Evolutionary conservation across 2,113 vertebrate species (phyloP).

Genomic region (Elachura formosa): DNA sequence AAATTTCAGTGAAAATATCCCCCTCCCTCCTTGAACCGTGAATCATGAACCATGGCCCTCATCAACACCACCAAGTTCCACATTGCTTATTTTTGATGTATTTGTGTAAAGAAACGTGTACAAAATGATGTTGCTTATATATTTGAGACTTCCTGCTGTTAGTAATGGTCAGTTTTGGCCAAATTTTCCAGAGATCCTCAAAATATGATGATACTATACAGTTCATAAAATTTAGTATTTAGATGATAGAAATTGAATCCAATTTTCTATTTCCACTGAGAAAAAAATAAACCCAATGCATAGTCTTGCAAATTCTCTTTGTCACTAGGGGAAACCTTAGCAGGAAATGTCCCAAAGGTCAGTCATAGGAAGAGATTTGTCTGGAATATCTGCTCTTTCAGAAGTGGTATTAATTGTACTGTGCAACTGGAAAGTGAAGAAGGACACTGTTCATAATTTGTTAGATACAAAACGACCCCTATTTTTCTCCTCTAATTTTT

Average conservation of each 20-base stretch:
- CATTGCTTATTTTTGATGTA: neutral
- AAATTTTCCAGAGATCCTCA: neutral
- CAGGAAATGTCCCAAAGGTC: neutral
- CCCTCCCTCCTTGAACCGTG: neutral
- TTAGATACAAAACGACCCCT: neutral
- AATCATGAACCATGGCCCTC: rapidly evolving
- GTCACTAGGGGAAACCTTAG: neutral
- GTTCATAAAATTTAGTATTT: neutral
- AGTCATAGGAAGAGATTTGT: neutral
- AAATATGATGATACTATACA: neutral
- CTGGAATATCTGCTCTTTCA: neutral
- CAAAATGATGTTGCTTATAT: neutral
- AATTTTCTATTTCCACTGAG: neutral
- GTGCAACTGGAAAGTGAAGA: neutral
- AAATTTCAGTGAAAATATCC: neutral
- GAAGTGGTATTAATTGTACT: neutral
- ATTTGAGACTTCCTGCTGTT: neutral
- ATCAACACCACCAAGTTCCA: neutral
- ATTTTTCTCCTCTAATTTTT: neutral
- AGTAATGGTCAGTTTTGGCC: neutral
- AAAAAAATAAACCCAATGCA: neutral
- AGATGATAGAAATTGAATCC: neutral
- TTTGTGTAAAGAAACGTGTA: neutral
- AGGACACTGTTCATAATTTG: neutral
- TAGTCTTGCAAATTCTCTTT: neutral